Evolutionary conservation across 2,888 invertebrate species (phyloP), one percentile per base, ranked within the genome.

Genomic region (Pachycephus smyrnensis): DNA sequence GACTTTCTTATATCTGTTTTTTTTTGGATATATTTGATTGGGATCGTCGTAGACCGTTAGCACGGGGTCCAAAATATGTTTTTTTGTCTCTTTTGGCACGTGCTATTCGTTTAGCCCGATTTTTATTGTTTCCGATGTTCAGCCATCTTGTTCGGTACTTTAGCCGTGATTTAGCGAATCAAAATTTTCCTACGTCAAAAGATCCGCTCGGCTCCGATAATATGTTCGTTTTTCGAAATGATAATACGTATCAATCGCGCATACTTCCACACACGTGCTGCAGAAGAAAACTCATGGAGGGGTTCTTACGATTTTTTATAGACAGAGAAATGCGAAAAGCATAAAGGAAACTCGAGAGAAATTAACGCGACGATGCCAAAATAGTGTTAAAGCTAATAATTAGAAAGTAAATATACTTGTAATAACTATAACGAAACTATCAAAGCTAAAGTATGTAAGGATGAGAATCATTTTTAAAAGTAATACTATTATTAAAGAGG

Each of bases 361-460:
- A 86, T 86, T 81, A 83, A 86, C 85, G 87, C 86, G 86, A 90
- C 86, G 91, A 91, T 91, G 91, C 91, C 91, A 91, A 91, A 91
- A 91, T 91, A 91, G 90, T 88, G 86, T 89, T 89, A 89, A 90
- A 88, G 85, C 81, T 89, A 89, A 89, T 88, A 88, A 89, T 89
- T 90, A 91, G 87, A 87, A 83, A 85, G 84, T 88, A 86, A 86
- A 86, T 80, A 80, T 87, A 88, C 82, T 87, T 88, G 87, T 89
- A 89, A 88, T 87, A 84, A 86, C 82, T 86, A 86, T 88, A 84
- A 85, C 80, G 80, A 86, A 85, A 83, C 84, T 88, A 86, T 88
- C 86, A 85, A 87, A 86, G 82, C 81, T 85, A 86, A 86, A 85
- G 84, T 87, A 83, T 86, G 82, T 86, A 86, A 86, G 84, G 80